A percentile compares a stretch with the other conserved stretches of the same genome.
Conservation (phyloP, 2,113 vertebrate species). For the Hypomesus transpacificus region DNA sequence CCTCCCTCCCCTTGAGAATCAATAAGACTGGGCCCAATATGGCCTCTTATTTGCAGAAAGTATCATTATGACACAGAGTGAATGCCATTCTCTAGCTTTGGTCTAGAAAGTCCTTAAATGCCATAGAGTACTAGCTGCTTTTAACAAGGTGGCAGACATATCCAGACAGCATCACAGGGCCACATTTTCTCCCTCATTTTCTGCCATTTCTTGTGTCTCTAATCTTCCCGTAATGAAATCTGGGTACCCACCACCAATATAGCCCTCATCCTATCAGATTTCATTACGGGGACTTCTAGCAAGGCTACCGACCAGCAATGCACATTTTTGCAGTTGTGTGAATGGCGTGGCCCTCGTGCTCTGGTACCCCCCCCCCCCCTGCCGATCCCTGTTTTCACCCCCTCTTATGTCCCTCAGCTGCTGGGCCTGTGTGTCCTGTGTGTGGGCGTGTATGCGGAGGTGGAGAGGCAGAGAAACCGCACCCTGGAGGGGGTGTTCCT, state of each 20-base stretch:
- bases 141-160: neutral
- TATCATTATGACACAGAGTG: too few species aligned
- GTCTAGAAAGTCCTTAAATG: too few species aligned
- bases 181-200: neutral
- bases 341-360: neutral
- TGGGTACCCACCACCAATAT: too few species aligned
- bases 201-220: neutral
- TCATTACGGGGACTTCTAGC: too few species aligned
- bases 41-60: too few species aligned
- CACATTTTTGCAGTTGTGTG: too few species aligned
- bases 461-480: constrained; percentile 82
- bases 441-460: constrained; percentile 83
- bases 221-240: too few species aligned
- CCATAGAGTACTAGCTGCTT: neutral
- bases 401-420: constrained; percentile 57
- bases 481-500: constrained; percentile 86
- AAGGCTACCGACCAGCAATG: too few species aligned
- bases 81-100: too few species aligned
- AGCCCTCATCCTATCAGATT: too few species aligned
- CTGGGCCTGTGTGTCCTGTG: constrained; percentile 81
- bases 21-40: too few species aligned
- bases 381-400: neutral
- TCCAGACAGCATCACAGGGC: neutral
- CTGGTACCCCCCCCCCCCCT: neutral
- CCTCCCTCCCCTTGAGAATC: too few species aligned